phyloP scores from a whole-genome alignment of 2,888 invertebrate species.

The Adelphocoris suturalis region DNA sequence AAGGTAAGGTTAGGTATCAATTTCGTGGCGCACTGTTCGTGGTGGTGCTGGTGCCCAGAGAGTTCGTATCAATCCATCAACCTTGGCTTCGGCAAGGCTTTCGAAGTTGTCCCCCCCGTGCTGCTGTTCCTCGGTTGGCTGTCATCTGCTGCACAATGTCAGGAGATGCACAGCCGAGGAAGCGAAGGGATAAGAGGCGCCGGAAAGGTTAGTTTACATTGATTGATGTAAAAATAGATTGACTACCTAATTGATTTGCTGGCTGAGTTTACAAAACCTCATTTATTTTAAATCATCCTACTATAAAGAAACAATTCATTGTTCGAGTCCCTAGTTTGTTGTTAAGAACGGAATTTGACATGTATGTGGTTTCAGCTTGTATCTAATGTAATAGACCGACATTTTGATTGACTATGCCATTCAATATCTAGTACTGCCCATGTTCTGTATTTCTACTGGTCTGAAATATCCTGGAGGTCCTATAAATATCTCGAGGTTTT shows the following conservation, averaged over 20 bases:
- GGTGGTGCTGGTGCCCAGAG: conserved; percentile 7
- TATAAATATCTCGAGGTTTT: conserved; percentile 57
- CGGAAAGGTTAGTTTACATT: conserved; percentile 84
- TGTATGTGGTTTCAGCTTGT: too few species aligned
- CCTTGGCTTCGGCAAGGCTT: conserved; percentile 32
- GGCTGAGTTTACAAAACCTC: not conserved
- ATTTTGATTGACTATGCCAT: too few species aligned
- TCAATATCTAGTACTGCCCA: too few species aligned
- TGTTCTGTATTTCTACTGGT: too few species aligned
- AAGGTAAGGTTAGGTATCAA: conserved; percentile 60
- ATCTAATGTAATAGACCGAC: too few species aligned
- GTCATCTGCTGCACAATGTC: conserved; percentile 83
- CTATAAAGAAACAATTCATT: too few species aligned
- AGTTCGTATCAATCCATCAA: not conserved
- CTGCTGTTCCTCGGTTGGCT: conserved; percentile 69
- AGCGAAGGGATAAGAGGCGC: conserved; percentile 90
- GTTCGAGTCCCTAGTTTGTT: too few species aligned
- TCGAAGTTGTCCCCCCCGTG: conserved; percentile 47
- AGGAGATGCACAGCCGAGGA: conserved; percentile 91
- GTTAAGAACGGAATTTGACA: too few species aligned
- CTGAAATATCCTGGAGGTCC: not conserved
- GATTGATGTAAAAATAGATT: conserved; percentile 14
- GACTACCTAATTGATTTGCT: not conserved
- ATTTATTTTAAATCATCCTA: too few species aligned
- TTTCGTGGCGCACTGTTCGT: not conserved